Base-by-base conservation (phyloP, 2,113 vertebrate species). In the Mesembrinibis cayennensis region DNA sequence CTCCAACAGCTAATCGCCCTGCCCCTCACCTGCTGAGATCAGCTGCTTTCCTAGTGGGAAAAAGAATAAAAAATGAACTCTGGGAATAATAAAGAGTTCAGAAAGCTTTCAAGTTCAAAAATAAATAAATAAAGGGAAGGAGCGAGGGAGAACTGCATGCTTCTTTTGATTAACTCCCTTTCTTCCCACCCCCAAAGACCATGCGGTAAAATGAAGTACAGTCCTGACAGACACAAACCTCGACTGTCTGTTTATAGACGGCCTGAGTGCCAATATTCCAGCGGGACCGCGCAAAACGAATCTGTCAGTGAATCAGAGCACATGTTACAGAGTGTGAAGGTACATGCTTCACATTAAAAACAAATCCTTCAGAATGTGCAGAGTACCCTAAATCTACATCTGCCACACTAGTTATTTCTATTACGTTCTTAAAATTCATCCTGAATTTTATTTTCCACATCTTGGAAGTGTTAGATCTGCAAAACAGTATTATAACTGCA, bases 281-380 rank as follows among this genome's bases (percentile, higher is more conserved):
- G 95, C 0, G 82, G 96, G 97, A 96, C 74, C n/a, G 66, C 22
- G 87, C 89, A 82, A 73, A 89, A 40, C 9, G 5, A 70, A 93
- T 95, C 96, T 82, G 89, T 82, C 93, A 73, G 93, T 86, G 93
- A 96, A 89, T 58, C 74, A 87, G 91, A 96, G 94, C 97, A 97
- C 95, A 91, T 95, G 94, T 91, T 96, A 29, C 45, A 23, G 89
- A 82, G 94, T 95, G 96, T 96, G 94, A 97, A 87, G 95, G 93
- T 89, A 95, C 95, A 97, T 93, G 81, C 87, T 91, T 79, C 83
- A 95, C 97, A 94, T 95, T 85, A 93, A 94, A 97, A 94, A 27
- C 93, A 90, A 95, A 93, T 80, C 89, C 81, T 91, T 95, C 94
- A 90, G 91, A 96, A 89, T 82, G 70, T 32, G 73, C 91, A 85